phyloP scores from a whole-genome alignment of 2,113 vertebrate species.

The Tachysurus fulvidraco region DNA sequence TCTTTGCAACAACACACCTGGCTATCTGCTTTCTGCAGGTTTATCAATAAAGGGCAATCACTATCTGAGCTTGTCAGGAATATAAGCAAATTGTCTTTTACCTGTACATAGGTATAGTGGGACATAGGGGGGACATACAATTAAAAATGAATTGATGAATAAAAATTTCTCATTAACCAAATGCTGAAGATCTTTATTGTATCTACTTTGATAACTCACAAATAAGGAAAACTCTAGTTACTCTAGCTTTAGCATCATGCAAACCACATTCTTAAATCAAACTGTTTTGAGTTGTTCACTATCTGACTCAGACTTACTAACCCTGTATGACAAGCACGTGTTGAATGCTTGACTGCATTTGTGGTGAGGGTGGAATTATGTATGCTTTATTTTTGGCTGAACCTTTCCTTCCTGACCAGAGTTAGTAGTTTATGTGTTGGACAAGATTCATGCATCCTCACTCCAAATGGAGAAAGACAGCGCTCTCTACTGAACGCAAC shows the following conservation, averaged over 20 bases:
- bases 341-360: background rate
- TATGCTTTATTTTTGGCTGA: conserved; percentile 7
- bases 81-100: too few relatives aligned
- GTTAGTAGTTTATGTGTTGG: background rate
- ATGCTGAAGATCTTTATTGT: background rate
- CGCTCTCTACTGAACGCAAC: conserved; percentile 60
- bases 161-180: background rate
- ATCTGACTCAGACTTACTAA: background rate
- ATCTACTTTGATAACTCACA: background rate
- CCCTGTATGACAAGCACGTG: background rate
- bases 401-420: background rate
- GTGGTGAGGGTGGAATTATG: background rate
- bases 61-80: too few relatives aligned
- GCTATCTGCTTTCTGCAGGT: too few relatives aligned
- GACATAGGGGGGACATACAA: too few relatives aligned
- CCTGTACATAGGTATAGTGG: too few relatives aligned
- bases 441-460: background rate
- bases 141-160: too few relatives aligned
- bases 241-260: background rate
- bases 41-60: too few relatives aligned
- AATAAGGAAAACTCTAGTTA: background rate
- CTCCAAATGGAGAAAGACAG: conserved; percentile 26
- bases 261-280: background rate
- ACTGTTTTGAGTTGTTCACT: background rate
- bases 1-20: too few relatives aligned